Evolutionary conservation across 2,888 invertebrate species (phyloP).

Genomic region (Thysanoteuthis rhombus): DNA sequence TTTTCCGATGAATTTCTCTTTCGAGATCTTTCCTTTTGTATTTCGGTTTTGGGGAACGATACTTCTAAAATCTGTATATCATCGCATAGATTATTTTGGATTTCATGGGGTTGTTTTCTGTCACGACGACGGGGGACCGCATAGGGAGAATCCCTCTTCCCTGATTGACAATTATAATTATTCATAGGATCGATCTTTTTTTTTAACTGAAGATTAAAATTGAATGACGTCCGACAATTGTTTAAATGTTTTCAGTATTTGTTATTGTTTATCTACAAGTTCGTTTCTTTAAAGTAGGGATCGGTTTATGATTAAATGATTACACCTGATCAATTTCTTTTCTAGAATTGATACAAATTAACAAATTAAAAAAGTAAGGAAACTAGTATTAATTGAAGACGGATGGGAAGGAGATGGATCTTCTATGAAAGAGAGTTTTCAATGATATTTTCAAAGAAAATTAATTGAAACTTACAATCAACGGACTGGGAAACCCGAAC

Average conservation of each 20-base stretch:
- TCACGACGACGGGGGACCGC: slow-evolving; percentile 14
- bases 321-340: neutral
- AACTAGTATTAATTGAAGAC: neutral
- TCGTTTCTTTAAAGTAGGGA: neutral
- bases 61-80: slow-evolving; percentile 21
- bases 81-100: neutral
- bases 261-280: neutral
- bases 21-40: neutral
- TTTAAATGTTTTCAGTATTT: neutral
- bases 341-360: neutral
- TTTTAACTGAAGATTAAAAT: neutral
- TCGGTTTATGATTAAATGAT: neutral
- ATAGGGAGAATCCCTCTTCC: slow-evolving; percentile 15
- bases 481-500: neutral
- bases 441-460: neutral
- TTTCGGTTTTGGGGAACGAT: neutral
- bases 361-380: neutral
- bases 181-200: slow-evolving; percentile 19
- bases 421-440: neutral
- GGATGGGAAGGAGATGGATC: neutral
- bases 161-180: slow-evolving; percentile 19
- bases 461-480: too few species aligned
- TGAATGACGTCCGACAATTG: neutral
- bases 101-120: slow-evolving; percentile 26
- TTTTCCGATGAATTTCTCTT: neutral